Evolutionary conservation across 2,113 vertebrate genomes (phyloP).

Genomic region (Hippoglossus stenolepis): DNA sequence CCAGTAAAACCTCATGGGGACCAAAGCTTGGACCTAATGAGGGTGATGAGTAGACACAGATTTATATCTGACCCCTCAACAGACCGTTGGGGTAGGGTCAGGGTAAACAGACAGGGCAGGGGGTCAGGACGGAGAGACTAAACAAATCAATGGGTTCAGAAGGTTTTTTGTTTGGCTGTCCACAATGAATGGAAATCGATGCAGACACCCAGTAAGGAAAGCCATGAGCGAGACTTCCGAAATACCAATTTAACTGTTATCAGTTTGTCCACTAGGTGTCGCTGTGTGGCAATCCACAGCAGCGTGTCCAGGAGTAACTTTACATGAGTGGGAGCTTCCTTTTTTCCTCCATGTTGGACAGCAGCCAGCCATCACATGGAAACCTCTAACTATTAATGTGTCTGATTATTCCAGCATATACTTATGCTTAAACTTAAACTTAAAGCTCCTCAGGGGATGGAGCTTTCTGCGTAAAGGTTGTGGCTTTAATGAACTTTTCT

Average conservation of each 20-base stretch:
- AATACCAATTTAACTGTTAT: background rate
- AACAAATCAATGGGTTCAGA: too few relatives aligned
- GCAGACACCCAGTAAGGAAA: background rate
- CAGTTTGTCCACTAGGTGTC: conserved; percentile 61
- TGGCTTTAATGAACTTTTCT: background rate
- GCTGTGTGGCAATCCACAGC: conserved; percentile 16
- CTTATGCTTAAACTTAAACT: conserved; percentile 24
- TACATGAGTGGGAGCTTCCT: background rate
- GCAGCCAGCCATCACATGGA: conserved; percentile 33
- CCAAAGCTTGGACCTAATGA: too few relatives aligned
- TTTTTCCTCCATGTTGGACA: conserved; percentile 27
- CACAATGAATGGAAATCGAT: too few relatives aligned
- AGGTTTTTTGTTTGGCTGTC: too few relatives aligned
- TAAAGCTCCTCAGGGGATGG: conserved; percentile 7
- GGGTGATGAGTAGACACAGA: too few relatives aligned
- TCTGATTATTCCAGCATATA: conserved; percentile 30
- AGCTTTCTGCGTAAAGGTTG: background rate
- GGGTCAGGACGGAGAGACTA: too few relatives aligned
- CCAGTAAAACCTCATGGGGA: too few relatives aligned
- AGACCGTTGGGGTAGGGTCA: too few relatives aligned
- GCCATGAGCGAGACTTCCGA: background rate
- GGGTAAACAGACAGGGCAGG: too few relatives aligned
- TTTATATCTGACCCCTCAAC: too few relatives aligned
- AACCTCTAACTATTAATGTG: conserved; percentile 36
- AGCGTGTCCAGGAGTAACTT: background rate